phyloP scores from a whole-genome alignment of 2,888 invertebrate species.

The Clanis bilineata region DNA sequence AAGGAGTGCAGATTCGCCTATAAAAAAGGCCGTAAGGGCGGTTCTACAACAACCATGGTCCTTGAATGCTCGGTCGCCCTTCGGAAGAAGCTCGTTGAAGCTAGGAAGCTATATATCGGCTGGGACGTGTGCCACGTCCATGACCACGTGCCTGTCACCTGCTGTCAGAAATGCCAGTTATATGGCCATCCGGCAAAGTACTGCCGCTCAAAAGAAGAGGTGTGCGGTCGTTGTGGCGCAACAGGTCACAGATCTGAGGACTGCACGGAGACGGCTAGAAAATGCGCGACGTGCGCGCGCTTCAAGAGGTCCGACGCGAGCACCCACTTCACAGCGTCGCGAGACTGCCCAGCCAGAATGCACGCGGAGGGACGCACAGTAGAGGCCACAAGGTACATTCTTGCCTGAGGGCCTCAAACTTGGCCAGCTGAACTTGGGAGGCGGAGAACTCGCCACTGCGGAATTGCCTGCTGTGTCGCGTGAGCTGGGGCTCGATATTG shows the following conservation, averaged over 20 bases:
- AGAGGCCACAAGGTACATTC: not conserved
- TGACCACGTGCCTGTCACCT: constrained; percentile 27
- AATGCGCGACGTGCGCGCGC: too few species aligned
- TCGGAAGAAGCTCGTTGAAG: not conserved
- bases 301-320: too few species aligned
- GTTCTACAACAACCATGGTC: too few species aligned
- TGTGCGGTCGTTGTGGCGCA: too few species aligned
- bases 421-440: constrained; percentile 32
- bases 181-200: constrained; percentile 28
- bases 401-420: not conserved
- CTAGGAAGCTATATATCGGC: constrained; percentile 18
- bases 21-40: not conserved
- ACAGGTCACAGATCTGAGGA: not conserved
- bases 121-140: constrained; percentile 23
- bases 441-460: constrained; percentile 23
- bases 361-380: constrained; percentile 25
- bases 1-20: constrained; percentile 3
- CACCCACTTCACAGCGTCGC: constrained; percentile 30
- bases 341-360: constrained; percentile 24
- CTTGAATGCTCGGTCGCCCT: constrained; percentile 22
- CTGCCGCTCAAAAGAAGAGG: not conserved
- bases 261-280: not conserved
- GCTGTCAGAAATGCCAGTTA: constrained; percentile 35
- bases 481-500: too few species aligned
- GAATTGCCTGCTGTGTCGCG: constrained; percentile 28